phyloP scores from a whole-genome alignment of 2,888 invertebrate genomes.

The Mythimna impura region DNA sequence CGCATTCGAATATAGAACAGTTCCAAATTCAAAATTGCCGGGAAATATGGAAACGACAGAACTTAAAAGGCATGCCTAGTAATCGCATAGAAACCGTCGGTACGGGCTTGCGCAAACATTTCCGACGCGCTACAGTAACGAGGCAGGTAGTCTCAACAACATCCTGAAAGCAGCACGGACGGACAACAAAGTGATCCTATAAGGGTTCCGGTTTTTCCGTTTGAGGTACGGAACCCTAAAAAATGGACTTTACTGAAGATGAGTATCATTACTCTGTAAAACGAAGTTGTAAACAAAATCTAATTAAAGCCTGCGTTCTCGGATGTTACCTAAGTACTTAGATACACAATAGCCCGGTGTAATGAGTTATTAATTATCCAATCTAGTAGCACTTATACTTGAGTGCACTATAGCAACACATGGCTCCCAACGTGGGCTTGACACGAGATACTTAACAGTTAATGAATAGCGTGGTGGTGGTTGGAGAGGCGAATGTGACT shows the following conservation, averaged over 20 bases:
- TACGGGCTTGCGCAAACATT: no score
- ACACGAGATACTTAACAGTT: constrained; percentile 25
- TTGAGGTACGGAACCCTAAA: no score
- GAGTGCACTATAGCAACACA: constrained; percentile 11
- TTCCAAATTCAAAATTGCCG: no score
- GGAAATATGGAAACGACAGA: no score
- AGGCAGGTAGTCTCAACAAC: no score
- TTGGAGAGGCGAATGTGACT: background rate
- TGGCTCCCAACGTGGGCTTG: constrained; percentile 22
- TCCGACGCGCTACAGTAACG: no score
- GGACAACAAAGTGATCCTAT: no score
- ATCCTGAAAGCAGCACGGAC: no score
- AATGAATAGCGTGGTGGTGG: constrained; percentile 2
- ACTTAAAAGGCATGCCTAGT: no score
- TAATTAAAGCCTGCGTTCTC: constrained; percentile 6
- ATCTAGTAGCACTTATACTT: constrained; percentile 3
- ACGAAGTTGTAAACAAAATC: background rate
- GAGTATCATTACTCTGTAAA: background rate
- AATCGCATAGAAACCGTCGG: no score
- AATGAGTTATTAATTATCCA: constrained; percentile 44
- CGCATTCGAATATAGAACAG: no score
- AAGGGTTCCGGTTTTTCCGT: no score
- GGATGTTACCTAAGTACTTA: background rate
- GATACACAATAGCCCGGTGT: constrained; percentile 21
- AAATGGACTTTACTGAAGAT: background rate